These are phyloP conservation scores for Hyppa rectilinea DNA, from an alignment of 2,888 invertebrate genomes.

Conservation along the genomic window DNA sequence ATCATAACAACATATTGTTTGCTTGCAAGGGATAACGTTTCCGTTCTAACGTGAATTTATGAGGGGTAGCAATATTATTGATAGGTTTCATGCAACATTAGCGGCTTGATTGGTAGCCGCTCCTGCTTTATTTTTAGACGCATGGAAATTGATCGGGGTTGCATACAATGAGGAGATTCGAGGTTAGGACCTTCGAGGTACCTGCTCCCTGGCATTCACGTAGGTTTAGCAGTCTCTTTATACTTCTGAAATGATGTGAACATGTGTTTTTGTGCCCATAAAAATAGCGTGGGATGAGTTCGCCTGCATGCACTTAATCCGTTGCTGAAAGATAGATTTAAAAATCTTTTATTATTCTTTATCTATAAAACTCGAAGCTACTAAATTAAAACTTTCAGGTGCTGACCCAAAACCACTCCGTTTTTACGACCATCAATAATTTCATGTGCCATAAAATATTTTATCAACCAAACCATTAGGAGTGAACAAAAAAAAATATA, in stretches of 20 bases:
- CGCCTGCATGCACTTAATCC: not conserved
- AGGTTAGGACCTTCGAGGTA: not conserved
- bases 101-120: constrained; percentile 74
- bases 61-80: constrained; percentile 78
- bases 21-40: constrained; percentile 76
- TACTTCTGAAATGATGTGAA: not conserved
- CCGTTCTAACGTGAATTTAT: constrained; percentile 78
- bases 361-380: constrained; percentile 35
- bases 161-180: constrained; percentile 28
- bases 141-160: constrained; percentile 52
- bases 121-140: constrained; percentile 64
- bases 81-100: constrained; percentile 83
- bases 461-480: constrained; percentile 36
- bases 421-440: constrained; percentile 56
- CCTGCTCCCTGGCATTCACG: not conserved
- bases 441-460: constrained; percentile 51
- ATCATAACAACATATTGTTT: constrained; percentile 82
- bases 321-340: not conserved
- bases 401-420: constrained; percentile 48
- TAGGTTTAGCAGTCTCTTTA: not conserved
- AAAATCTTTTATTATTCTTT: constrained; percentile 20
- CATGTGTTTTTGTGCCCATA: not conserved
- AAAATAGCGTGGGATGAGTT: not conserved
- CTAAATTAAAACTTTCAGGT: constrained; percentile 56
- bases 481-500: constrained; percentile 17